These are phyloP conservation scores for Steinernema scapterisci DNA, from an alignment of 2,888 invertebrate genomes.

Conservation along the genomic window DNA sequence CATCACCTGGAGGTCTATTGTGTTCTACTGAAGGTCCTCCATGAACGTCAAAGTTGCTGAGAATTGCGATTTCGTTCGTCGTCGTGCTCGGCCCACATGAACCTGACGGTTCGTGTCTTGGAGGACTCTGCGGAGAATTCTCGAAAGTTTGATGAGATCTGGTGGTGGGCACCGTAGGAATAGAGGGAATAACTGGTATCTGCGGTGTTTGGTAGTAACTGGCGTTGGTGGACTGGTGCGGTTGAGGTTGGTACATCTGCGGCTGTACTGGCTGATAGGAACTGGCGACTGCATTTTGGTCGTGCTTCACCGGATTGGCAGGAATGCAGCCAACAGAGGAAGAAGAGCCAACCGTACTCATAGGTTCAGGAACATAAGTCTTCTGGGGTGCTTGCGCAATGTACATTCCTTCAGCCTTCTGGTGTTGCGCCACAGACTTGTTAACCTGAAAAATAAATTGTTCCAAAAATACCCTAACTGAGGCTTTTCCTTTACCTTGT, in stretches of 20 bases:
- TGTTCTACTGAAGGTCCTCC: background rate
- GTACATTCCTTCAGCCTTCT: background rate
- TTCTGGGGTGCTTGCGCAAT: background rate
- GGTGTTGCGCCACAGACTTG: background rate
- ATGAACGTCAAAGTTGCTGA: conserved; percentile 18
- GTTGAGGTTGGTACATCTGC: background rate
- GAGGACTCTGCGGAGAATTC: conserved; percentile 9
- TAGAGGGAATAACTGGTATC: background rate
- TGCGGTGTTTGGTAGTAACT: background rate
- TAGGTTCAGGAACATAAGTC: background rate
- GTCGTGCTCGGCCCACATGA: background rate
- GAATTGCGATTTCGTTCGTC: background rate
- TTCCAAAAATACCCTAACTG: background rate
- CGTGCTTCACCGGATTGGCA: background rate
- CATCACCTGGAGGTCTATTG: conserved; percentile 14
- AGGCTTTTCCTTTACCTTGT: background rate
- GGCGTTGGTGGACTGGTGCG: background rate
- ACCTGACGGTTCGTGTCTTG: background rate
- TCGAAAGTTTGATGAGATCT: background rate
- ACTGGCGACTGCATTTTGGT: background rate
- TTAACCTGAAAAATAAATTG: background rate
- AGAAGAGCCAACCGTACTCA: background rate
- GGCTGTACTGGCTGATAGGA: background rate
- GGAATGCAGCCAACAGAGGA: background rate
- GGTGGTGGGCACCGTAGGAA: background rate